phyloP scores from a whole-genome alignment of 2,113 vertebrate genomes.

The Copsychus sechellarum region DNA sequence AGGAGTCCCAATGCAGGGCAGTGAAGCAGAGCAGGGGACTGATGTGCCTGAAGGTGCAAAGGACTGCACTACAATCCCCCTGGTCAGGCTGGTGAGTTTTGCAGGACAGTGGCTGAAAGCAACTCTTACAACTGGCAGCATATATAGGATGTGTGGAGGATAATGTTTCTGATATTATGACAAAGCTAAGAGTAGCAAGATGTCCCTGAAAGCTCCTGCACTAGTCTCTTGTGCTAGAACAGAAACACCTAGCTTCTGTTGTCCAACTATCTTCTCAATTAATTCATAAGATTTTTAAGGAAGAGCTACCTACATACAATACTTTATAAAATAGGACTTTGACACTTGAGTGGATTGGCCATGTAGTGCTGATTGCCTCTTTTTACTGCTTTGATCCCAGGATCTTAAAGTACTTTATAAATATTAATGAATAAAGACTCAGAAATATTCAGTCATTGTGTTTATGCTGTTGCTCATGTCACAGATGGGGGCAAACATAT shows the following conservation, averaged over 20 bases:
- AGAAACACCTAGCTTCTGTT: background rate
- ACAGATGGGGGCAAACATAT: conserved; percentile 35
- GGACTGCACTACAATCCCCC: rapidly evolving
- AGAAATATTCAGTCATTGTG: conserved; percentile 58
- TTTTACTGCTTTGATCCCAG: conserved; percentile 62
- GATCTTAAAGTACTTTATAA: conserved; percentile 63
- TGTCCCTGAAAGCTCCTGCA: background rate
- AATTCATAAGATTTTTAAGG: conserved; percentile 21
- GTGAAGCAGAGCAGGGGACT: background rate
- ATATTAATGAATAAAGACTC: conserved; percentile 63
- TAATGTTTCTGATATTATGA: background rate
- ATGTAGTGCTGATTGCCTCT: conserved; percentile 46
- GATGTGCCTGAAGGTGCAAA: background rate
- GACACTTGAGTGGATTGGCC: conserved; percentile 11
- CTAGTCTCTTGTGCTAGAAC: background rate
- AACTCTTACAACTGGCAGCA: background rate
- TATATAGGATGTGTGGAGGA: background rate
- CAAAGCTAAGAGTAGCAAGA: background rate
- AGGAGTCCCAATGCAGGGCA: background rate
- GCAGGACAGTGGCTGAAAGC: background rate
- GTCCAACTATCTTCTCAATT: background rate
- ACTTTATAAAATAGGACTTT: background rate
- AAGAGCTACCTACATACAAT: background rate
- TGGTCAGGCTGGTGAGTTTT: background rate
- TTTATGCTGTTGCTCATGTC: conserved; percentile 46